phyloP scores from a whole-genome alignment of 2,113 vertebrate species.

The Turdus rufiventris region DNA sequence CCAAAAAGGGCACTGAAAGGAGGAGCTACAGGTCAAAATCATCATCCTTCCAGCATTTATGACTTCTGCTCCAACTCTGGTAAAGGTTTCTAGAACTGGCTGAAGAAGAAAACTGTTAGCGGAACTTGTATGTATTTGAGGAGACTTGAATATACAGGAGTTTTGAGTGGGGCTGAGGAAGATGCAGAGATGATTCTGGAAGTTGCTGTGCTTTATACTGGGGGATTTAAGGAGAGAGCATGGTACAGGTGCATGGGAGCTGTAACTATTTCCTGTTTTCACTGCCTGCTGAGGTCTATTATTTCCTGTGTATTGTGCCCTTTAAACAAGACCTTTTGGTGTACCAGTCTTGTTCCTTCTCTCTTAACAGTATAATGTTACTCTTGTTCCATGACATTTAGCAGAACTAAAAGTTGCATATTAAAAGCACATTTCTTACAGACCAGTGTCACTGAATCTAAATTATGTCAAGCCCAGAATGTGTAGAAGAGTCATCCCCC shows the following conservation, averaged over 20 bases:
- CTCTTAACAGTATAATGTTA: neutral
- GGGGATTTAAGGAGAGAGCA: neutral
- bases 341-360: neutral
- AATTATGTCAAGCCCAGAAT: neutral
- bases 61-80: neutral
- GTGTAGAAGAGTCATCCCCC: neutral
- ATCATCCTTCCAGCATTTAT: neutral
- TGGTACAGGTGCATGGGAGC: neutral
- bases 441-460: neutral
- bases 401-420: neutral
- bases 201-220: neutral
- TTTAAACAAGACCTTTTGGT: neutral
- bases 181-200: neutral
- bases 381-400: neutral
- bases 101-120: neutral
- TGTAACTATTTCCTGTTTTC: neutral
- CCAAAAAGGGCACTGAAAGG: neutral
- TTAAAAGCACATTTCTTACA: constrained; percentile 21
- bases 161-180: neutral
- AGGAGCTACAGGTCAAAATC: neutral
- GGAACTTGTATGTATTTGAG: neutral
- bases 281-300: neutral
- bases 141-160: neutral
- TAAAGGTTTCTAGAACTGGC: neutral
- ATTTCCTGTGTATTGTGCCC: neutral